Conservation (phyloP, 1,140 invertebrate genomes). For the Nymphalis io region DNA sequence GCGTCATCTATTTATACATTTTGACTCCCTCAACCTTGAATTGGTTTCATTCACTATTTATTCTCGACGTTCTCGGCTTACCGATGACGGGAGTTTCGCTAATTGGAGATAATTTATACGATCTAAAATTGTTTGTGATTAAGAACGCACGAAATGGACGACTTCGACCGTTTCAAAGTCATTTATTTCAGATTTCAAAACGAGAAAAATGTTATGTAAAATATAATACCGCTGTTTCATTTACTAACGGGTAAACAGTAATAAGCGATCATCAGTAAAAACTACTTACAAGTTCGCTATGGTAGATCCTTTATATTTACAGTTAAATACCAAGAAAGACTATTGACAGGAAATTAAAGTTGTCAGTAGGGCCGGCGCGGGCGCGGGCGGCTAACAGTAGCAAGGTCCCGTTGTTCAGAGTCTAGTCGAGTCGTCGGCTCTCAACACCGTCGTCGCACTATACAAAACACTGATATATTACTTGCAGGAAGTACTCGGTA, state of each 20-base stretch:
- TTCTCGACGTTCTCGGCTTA: constrained; percentile 25
- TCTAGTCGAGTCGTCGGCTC: constrained; percentile 20
- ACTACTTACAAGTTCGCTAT: constrained; percentile 32
- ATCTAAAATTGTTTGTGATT: constrained; percentile 44
- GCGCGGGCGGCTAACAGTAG: constrained; percentile 46
- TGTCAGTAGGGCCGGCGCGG: constrained; percentile 42
- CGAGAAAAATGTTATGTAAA: neutral
- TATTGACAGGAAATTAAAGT: constrained; percentile 63
- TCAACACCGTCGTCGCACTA: constrained; percentile 44
- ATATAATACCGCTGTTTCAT: neutral
- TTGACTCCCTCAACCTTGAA: constrained; percentile 56
- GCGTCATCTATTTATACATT: constrained; percentile 66
- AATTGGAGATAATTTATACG: constrained; percentile 57
- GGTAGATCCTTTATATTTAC: constrained; percentile 40
- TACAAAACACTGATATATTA: constrained; percentile 37
- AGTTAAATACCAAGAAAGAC: constrained; percentile 50
- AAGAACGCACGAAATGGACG: constrained; percentile 51
- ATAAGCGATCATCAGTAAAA: constrained; percentile 17
- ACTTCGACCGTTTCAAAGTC: constrained; percentile 12
- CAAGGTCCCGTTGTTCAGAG: constrained; percentile 45
- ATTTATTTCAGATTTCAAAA: constrained; percentile 12
- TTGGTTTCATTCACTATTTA: constrained; percentile 37
- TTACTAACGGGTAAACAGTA: neutral
- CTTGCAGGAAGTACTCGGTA: constrained; percentile 40
- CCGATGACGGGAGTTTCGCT: constrained; percentile 27